A percentile compares a stretch with the other conserved stretches of the same genome.
Conservation (phyloP, 1,140 invertebrate genomes). For the Varroa destructor region DNA sequence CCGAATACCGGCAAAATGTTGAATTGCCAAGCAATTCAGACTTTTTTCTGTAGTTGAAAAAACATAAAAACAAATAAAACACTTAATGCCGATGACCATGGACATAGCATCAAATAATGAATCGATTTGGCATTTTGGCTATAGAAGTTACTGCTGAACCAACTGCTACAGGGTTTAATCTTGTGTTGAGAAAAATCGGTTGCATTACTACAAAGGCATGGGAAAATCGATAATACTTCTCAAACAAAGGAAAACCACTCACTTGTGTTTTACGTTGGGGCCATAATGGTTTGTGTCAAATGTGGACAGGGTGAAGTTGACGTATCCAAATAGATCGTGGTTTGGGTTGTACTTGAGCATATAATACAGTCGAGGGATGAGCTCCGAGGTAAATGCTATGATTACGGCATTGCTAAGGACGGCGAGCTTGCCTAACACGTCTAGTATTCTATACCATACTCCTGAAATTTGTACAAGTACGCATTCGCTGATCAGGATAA, state of each 20-base stretch:
- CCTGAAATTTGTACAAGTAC: slow-evolving; percentile 34
- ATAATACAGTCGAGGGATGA: slow-evolving; percentile 84
- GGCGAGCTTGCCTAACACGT: slow-evolving; percentile 72
- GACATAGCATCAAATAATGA: too few relatives aligned
- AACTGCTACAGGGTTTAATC: too few relatives aligned
- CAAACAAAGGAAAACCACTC: neutral
- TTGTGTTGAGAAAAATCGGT: too few relatives aligned
- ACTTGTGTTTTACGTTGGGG: slow-evolving; percentile 32
- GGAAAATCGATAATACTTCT: too few relatives aligned
- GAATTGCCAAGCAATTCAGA: slow-evolving; percentile 30
- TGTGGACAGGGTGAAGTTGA: slow-evolving; percentile 65
- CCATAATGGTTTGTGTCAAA: slow-evolving; percentile 61
- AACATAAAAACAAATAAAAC: too few relatives aligned
- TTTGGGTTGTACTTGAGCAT: slow-evolving; percentile 46
- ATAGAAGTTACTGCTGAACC: too few relatives aligned
- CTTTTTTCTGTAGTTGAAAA: too few relatives aligned
- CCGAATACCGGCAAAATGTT: slow-evolving; percentile 54
- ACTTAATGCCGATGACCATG: too few relatives aligned
- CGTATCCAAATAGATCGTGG: slow-evolving; percentile 56
- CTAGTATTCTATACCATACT: slow-evolving; percentile 79
- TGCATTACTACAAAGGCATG: too few relatives aligned
- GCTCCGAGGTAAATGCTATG: slow-evolving; percentile 96
- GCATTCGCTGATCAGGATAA: neutral
- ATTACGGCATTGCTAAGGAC: slow-evolving; percentile 93
- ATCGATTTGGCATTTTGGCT: too few relatives aligned